A percentile compares a stretch with the other conserved stretches of the same genome.
These are phyloP conservation scores for Uromys caudimaculatus DNA, from an alignment of 2,797 vertebrate genomes.

Conservation along the genomic window DNA sequence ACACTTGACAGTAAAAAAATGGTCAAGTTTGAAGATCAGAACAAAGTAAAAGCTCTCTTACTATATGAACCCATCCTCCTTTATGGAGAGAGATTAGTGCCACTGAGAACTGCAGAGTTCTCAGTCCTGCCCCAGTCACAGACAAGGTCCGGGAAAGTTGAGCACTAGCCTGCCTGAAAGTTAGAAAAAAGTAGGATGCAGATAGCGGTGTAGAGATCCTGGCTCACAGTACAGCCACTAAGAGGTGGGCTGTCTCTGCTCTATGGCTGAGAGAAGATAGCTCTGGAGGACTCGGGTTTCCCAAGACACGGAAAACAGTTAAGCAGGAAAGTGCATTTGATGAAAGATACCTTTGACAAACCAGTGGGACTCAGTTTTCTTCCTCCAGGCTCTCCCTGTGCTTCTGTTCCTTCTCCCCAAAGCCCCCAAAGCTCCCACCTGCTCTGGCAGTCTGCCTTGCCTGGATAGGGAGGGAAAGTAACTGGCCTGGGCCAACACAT, in stretches of 20 bases:
- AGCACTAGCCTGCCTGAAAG: neutral
- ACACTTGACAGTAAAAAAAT: neutral
- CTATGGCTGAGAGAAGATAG: neutral
- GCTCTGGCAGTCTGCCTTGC: neutral
- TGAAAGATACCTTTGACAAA: neutral
- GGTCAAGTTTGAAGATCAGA: conserved; percentile 8
- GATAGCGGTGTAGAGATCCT: accelerated
- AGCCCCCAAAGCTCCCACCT: neutral
- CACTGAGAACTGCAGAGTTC: neutral
- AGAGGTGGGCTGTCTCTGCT: neutral
- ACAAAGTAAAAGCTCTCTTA: neutral
- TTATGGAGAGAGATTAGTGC: neutral
- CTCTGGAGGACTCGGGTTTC: neutral
- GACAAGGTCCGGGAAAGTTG: neutral
- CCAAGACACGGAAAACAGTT: neutral
- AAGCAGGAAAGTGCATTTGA: neutral
- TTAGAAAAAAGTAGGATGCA: neutral
- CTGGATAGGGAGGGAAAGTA: neutral
- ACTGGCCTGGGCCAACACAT: neutral
- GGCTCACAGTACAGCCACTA: neutral
- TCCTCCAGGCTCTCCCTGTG: neutral
- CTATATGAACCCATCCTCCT: neutral
- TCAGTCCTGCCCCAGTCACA: neutral
- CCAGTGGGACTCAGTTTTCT: neutral
- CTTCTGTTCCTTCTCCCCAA: neutral